Base-by-base conservation (phyloP, 1,140 invertebrate species). In the Aricia agestis region DNA sequence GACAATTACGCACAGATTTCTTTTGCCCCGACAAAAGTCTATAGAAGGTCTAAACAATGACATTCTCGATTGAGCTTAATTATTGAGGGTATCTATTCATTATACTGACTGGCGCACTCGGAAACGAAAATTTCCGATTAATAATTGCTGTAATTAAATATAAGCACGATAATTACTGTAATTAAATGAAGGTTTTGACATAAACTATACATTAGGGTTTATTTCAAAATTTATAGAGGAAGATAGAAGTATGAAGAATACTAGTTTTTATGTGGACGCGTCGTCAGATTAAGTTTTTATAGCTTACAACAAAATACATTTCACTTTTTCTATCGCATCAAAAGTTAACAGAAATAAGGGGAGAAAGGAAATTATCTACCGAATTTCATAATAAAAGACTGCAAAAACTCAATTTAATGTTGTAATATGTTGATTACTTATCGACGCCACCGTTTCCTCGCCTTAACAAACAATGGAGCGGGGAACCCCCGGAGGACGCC, bases 401-500 rank as follows among this genome's bases (percentile, higher is more conserved):
- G 18, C 10, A 19, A 25, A 59, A 42, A 70, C 59, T 63, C 58
- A 91, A 89, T 91, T 91, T 82, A 87, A 63, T 63, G 17, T 11
- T 63, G 17, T 63, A 19, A 19, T 19, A 63, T 63, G 59, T 63
- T 63, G 59, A 63, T 63, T 63, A 63, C 19, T 25, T 63, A 63
- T 63, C 59, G 59, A 76, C 81, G 82, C 79, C 76, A 82, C 79
- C 81, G 81, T 79, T 82, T 83, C 80, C 84, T 84, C 83, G 80
- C 82, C 87, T 82, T 86, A 83, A 82, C 85, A 91, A 90, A 91
- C 89, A 90, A 90, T 89, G 83, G 87, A 90, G 85, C 86, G 86
- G 86, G 87, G 89, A 85, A 85, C 83, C 86, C 80, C 82, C 81
- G 76, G 80, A 82, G 89, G 84, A 83, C 83, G 80, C 81, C 86